These are phyloP conservation scores for Caenorhabditis latens DNA, from an alignment of 1,140 invertebrate genomes.

Conservation along the genomic window DNA sequence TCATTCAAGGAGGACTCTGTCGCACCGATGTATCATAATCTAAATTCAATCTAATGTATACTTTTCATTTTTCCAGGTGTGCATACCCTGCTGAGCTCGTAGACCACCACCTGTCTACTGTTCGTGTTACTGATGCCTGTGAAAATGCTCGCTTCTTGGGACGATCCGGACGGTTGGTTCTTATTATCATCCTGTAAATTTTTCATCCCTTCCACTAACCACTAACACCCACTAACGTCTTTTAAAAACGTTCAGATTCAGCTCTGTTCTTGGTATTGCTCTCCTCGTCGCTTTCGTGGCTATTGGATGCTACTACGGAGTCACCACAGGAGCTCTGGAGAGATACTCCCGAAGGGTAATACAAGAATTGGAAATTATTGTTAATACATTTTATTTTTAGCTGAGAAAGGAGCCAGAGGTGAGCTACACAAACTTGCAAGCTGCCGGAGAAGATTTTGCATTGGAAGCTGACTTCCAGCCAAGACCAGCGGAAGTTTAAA, in stretches of 20 bases:
- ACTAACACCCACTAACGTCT: not conserved
- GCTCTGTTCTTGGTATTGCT: conserved; percentile 15
- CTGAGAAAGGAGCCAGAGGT: conserved; percentile 38
- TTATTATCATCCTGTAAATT: not conserved
- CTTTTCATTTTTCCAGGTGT: not conserved
- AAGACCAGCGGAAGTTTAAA: conserved; percentile 51
- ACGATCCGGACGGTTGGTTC: conserved; percentile 16
- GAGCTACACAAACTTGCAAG: not conserved
- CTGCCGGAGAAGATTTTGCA: not conserved
- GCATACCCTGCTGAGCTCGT: not conserved
- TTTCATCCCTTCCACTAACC: too few species aligned
- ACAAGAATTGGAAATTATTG: not conserved
- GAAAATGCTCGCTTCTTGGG: conserved; percentile 27
- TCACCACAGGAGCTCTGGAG: not conserved
- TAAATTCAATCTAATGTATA: not conserved
- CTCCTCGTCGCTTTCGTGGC: conserved; percentile 8
- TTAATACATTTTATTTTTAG: not conserved
- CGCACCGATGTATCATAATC: conserved; percentile 3
- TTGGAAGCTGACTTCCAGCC: conserved; percentile 30
- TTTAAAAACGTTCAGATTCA: conserved; percentile 3
- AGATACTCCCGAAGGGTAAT: not conserved
- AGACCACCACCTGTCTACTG: not conserved
- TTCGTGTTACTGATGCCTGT: conserved; percentile 7
- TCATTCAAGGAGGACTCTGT: conserved; percentile 23
- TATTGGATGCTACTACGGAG: conserved; percentile 14